phyloP scores from a whole-genome alignment of 1,140 invertebrate species.

The Samia ricini region DNA sequence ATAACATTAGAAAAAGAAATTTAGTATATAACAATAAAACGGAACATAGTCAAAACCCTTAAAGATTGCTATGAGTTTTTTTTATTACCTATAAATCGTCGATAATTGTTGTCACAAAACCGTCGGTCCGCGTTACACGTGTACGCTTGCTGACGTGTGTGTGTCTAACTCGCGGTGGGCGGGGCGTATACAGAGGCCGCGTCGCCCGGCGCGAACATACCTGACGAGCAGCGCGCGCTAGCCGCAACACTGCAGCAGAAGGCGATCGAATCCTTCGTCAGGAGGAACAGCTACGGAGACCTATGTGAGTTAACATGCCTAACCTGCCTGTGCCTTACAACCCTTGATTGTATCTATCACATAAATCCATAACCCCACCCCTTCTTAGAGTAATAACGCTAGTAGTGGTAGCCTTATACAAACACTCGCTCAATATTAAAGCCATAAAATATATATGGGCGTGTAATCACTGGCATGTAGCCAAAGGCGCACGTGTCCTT shows the following conservation, averaged over 20 bases:
- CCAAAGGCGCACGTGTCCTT: too few species aligned
- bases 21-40: too few species aligned
- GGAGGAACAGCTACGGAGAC: constrained; percentile 82
- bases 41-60: too few species aligned
- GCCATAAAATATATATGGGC: too few species aligned
- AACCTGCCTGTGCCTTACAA: not conserved
- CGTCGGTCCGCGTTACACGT: constrained; percentile 2
- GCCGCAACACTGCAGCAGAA: constrained; percentile 73
- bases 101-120: constrained; percentile 7
- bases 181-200: constrained; percentile 53
- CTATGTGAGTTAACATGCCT: constrained; percentile 74
- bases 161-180: constrained; percentile 48
- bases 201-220: constrained; percentile 59
- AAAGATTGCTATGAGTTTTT: too few species aligned
- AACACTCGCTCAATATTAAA: too few species aligned
- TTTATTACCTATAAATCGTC: not conserved
- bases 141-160: constrained; percentile 15
- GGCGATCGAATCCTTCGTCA: constrained; percentile 79
- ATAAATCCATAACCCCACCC: not conserved
- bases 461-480: too few species aligned
- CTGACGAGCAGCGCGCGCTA: constrained; percentile 73
- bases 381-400: too few species aligned
- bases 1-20: too few species aligned
- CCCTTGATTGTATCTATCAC: not conserved
- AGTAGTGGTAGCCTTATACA: too few species aligned